Percentiles rank a stretch among this genome's conserved stretches.
Conservation (phyloP, 2,797 vertebrate genomes). For the Neosilurus mollespiculum region DNA sequence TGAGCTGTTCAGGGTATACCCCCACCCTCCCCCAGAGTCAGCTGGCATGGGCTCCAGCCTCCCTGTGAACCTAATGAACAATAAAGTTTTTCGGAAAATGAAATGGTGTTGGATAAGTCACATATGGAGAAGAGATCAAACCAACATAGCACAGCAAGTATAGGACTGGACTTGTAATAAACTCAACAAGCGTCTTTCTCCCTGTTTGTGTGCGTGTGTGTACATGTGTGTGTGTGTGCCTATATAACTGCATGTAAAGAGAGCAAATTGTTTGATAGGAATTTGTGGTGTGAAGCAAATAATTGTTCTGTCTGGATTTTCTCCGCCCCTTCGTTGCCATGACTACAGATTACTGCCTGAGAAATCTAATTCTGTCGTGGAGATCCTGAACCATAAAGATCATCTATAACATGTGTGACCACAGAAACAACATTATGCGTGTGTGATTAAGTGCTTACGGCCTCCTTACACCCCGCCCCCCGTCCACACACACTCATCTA, state of each 20-base stretch:
- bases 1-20: too few species aligned
- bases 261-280: conserved; percentile 22
- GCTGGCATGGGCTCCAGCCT: too few species aligned
- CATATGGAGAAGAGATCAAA: too few species aligned
- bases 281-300: conserved; percentile 34
- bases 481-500: not conserved
- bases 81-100: too few species aligned
- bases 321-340: conserved; percentile 28
- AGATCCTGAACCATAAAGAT: conserved; percentile 14
- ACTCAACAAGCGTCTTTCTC: not conserved
- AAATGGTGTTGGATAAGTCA: too few species aligned
- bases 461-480: not conserved
- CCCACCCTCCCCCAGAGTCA: too few species aligned
- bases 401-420: not conserved
- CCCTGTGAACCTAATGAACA: too few species aligned
- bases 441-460: not conserved
- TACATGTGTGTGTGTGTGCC: not conserved
- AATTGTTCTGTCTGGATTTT: not conserved
- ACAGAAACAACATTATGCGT: not conserved
- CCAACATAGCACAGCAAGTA: too few species aligned
- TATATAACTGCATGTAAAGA: not conserved
- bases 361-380: conserved; percentile 33
- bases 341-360: conserved; percentile 30
- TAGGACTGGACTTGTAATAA: not conserved
- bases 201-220: not conserved